Percentiles rank a stretch among this genome's conserved stretches.
These are phyloP conservation scores for Lagodon rhomboides DNA, from an alignment of 2,797 vertebrate genomes.

Conservation along the genomic window DNA sequence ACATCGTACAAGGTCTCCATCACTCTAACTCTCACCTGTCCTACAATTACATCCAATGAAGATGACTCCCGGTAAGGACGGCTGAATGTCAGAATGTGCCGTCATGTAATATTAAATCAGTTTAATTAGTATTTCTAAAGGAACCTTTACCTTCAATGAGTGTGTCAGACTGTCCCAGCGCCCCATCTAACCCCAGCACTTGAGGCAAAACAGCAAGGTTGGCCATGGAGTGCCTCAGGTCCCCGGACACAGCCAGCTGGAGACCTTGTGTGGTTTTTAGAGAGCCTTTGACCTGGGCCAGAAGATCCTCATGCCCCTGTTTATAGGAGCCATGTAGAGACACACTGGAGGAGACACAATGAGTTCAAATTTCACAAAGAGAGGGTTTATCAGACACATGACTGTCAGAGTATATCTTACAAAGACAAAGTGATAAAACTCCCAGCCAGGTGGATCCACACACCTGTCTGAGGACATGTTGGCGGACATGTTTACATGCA, in stretches of 20 bases:
- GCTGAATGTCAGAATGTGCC: not conserved
- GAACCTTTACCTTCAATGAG: conserved; percentile 78
- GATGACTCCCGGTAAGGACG: not conserved
- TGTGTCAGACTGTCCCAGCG: conserved; percentile 76
- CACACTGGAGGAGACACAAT: conserved; percentile 72
- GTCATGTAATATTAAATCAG: not conserved
- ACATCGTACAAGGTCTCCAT: conserved; percentile 79
- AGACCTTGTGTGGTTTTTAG: conserved; percentile 71
- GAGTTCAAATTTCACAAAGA: conserved; percentile 5
- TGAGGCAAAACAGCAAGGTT: conserved; percentile 76
- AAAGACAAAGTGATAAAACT: not conserved
- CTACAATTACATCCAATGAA: conserved; percentile 41
- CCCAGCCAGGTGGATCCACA: conserved; percentile 40
- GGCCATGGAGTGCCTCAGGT: conserved; percentile 81
- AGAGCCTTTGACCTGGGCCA: conserved; percentile 76
- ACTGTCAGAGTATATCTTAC: not conserved
- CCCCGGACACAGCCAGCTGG: conserved; percentile 79
- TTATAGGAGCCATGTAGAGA: conserved; percentile 78
- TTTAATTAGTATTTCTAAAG: not conserved
- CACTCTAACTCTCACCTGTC: conserved; percentile 82
- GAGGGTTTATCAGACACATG: not conserved
- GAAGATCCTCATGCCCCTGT: conserved; percentile 72
- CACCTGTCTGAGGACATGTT: conserved; percentile 87
- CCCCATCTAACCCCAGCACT: conserved; percentile 78
- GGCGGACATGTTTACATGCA: conserved; percentile 80